A percentile compares a stretch with the other conserved stretches of the same genome.
Conservation (phyloP, 2,888 invertebrate genomes). For the Tenthredo mesomela region DNA sequence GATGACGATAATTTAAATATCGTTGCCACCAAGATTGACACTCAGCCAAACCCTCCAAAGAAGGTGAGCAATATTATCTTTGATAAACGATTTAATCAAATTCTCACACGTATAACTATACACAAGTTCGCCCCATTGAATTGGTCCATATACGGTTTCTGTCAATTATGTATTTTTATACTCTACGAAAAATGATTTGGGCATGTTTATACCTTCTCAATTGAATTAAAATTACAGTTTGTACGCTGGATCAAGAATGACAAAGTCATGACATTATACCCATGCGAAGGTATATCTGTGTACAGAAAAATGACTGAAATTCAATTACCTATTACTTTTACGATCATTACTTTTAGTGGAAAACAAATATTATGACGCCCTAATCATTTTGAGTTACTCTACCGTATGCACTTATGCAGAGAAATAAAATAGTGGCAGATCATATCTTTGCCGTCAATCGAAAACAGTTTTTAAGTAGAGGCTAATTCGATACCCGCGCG, state of each 20-base stretch:
- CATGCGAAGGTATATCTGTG: too few species aligned
- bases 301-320: not conserved
- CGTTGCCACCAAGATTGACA: not conserved
- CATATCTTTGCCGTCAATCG: not conserved
- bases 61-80: conserved; percentile 5
- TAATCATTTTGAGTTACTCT: not conserved
- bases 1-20: not conserved
- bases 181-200: not conserved
- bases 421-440: not conserved
- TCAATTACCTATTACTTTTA: not conserved
- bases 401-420: not conserved
- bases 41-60: not conserved
- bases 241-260: not conserved
- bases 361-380: not conserved
- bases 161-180: not conserved
- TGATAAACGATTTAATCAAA: not conserved
- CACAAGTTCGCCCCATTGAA: conserved; percentile 4
- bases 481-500: too few species aligned
- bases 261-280: not conserved
- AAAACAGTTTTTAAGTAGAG: too few species aligned
- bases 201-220: not conserved
- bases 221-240: not conserved
- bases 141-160: not conserved
- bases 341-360: not conserved
- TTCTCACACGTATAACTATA: not conserved